phyloP scores from a whole-genome alignment of 1,140 invertebrate genomes.

The Muscidifurax raptorellus region DNA sequence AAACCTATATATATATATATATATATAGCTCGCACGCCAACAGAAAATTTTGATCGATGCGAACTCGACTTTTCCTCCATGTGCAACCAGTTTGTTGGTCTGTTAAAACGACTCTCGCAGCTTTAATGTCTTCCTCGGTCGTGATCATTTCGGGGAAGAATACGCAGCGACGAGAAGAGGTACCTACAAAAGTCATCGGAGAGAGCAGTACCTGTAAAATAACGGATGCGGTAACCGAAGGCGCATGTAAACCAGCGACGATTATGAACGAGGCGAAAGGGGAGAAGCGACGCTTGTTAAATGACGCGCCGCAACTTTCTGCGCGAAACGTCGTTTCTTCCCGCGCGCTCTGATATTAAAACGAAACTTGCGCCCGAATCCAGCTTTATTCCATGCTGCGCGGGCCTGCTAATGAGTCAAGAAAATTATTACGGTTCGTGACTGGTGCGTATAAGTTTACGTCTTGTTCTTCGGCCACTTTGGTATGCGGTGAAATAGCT shows the following conservation, averaged over 20 bases:
- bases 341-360: conserved; percentile 46
- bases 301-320: conserved; percentile 57
- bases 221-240: not conserved
- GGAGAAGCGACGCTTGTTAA: conserved; percentile 41
- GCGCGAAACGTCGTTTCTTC: conserved; percentile 20
- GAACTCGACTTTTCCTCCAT: not conserved
- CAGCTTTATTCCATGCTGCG: conserved; percentile 5
- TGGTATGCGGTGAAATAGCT: not conserved
- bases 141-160: too few relatives aligned
- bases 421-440: conserved; percentile 59
- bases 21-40: not conserved
- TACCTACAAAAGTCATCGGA: too few relatives aligned
- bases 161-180: too few relatives aligned
- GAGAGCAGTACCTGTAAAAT: too few relatives aligned
- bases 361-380: conserved; percentile 19
- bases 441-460: conserved; percentile 48
- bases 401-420: conserved; percentile 58
- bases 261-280: not conserved
- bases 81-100: not conserved
- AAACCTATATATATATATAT: too few relatives aligned
- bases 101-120: not conserved
- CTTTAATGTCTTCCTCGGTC: too few relatives aligned
- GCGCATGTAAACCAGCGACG: not conserved
- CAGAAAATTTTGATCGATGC: conserved; percentile 28
- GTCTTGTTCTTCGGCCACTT: conserved; percentile 26